These are phyloP conservation scores for Gymnocephalus cernua DNA, from an alignment of 2,113 vertebrate genomes.

Conservation along the genomic window DNA sequence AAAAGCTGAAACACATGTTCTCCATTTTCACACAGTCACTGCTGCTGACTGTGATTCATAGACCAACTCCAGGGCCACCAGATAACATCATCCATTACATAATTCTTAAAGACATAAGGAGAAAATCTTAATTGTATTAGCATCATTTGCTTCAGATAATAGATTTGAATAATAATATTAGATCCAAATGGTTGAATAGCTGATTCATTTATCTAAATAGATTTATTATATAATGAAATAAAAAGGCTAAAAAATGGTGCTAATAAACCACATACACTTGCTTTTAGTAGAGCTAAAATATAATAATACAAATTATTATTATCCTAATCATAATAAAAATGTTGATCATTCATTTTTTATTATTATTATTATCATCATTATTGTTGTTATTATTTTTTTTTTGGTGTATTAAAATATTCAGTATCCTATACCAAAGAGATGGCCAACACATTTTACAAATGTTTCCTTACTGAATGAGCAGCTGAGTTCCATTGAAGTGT, in stretches of 20 bases:
- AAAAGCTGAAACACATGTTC: slow-evolving; percentile 90
- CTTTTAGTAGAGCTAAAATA: neutral
- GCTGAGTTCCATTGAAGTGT: slow-evolving; percentile 33
- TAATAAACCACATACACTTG: neutral
- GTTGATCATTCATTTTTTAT: neutral
- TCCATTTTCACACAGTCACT: slow-evolving; percentile 84
- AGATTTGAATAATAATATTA: neutral
- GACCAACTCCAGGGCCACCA: slow-evolving; percentile 6
- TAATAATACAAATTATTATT: neutral
- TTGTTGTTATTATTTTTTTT: neutral
- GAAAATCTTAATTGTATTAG: neutral
- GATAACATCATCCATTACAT: slow-evolving; percentile 20
- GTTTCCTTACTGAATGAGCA: slow-evolving; percentile 16
- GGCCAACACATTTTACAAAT: neutral
- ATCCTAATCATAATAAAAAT: neutral
- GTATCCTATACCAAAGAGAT: neutral
- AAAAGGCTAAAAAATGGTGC: neutral
- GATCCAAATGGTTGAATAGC: neutral
- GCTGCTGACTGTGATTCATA: slow-evolving; percentile 47
- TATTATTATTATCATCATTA: neutral
- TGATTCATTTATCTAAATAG: neutral
- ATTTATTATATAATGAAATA: neutral
- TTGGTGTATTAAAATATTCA: neutral
- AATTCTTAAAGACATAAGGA: neutral
- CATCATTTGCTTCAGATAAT: neutral